Evolutionary conservation across 2,888 invertebrate species (phyloP).

Genomic region (Dryobota labecula): DNA sequence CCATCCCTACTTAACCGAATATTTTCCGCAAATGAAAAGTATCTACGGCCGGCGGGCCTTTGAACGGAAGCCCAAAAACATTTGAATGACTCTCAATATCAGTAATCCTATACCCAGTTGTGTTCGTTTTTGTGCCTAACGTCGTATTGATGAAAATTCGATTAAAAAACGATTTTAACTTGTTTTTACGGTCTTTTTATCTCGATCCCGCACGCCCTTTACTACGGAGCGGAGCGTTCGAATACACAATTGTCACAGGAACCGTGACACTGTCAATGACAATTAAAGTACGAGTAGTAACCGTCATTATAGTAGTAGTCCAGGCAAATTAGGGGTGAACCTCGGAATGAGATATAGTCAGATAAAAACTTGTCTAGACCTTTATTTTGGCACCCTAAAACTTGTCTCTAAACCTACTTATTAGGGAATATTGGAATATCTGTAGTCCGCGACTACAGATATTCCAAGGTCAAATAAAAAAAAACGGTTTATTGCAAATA

Average conservation of each 20-base stretch:
- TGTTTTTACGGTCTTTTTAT: slow-evolving; percentile 43
- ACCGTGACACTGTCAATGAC: slow-evolving; percentile 1
- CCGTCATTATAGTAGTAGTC: no score
- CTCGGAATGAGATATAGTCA: no score
- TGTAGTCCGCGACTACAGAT: no score
- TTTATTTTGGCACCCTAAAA: no score
- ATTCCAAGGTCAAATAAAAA: no score
- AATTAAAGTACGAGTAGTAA: slow-evolving; percentile 18
- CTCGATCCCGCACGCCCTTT: slow-evolving; percentile 11
- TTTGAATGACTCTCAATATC: slow-evolving; percentile 64
- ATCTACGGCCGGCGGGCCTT: background rate
- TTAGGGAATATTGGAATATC: no score
- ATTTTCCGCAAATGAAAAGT: slow-evolving; percentile 40
- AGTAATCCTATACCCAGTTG: slow-evolving; percentile 63
- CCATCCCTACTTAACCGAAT: slow-evolving; percentile 2
- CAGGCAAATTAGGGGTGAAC: no score
- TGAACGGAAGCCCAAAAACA: slow-evolving; percentile 56
- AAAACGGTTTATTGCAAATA: no score
- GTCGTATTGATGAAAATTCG: slow-evolving; percentile 69
- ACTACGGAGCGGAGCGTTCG: background rate
- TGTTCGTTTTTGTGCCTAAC: slow-evolving; percentile 66
- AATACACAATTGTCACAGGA: slow-evolving; percentile 20
- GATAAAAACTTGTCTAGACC: no score
- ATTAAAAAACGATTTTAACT: slow-evolving; percentile 66
- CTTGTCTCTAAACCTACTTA: no score